Conservation (phyloP, 2,113 vertebrate species). For the Tetrao urogallus region DNA sequence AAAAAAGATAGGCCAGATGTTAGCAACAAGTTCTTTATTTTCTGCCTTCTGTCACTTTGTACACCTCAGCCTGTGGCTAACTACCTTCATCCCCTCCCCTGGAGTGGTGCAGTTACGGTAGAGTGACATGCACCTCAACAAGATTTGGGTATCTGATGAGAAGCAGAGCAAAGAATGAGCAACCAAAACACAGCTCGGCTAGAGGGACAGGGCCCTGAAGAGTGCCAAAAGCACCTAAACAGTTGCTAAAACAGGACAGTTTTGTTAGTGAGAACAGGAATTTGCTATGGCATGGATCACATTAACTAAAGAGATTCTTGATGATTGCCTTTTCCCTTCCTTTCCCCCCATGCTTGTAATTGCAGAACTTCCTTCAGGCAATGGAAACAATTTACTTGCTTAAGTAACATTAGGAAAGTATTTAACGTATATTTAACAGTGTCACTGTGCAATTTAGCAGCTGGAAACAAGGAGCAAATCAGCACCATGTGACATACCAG, state of each 20-base stretch:
- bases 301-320: background rate
- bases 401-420: conserved; percentile 64
- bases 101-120: background rate
- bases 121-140: background rate
- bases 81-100: background rate
- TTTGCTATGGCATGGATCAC: accelerated
- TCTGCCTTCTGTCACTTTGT: background rate
- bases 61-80: background rate
- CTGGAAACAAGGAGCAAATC: conserved; percentile 66
- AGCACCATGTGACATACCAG: conserved; percentile 62
- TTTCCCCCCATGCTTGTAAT: background rate
- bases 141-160: background rate
- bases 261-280: background rate
- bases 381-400: conserved; percentile 61
- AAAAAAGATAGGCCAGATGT: background rate
- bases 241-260: background rate
- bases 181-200: background rate
- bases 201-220: background rate
- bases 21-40: background rate
- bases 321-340: background rate
- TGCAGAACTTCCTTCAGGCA: conserved; percentile 47
- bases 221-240: background rate
- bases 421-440: conserved; percentile 70
- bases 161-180: background rate
- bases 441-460: conserved; percentile 69